These are phyloP conservation scores for Clanis bilineata DNA, from an alignment of 2,888 invertebrate genomes.

Conservation along the genomic window DNA sequence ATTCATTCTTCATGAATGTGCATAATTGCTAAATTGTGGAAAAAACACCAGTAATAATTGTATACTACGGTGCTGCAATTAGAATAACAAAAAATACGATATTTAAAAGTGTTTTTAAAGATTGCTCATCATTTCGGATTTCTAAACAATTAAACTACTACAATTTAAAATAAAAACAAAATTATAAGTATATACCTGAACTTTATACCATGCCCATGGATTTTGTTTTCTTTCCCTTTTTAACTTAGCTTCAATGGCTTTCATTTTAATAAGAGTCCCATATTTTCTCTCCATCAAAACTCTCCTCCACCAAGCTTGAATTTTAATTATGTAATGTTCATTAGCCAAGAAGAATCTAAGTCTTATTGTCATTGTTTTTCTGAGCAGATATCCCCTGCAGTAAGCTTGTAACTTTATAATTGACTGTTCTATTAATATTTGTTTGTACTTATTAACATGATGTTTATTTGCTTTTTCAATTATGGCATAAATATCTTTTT, in stretches of 20 bases:
- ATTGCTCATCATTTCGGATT: too few species aligned
- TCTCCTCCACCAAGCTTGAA: constrained; percentile 86
- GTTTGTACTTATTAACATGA: constrained; percentile 66
- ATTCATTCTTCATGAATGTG: too few species aligned
- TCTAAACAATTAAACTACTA: too few species aligned
- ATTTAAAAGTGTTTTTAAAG: too few species aligned
- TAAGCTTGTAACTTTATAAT: constrained; percentile 83
- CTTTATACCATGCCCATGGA: constrained; percentile 76
- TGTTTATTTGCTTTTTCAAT: constrained; percentile 73
- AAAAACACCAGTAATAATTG: too few species aligned
- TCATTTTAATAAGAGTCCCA: constrained; percentile 67
- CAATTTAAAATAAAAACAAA: too few species aligned
- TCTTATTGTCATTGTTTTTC: constrained; percentile 68
- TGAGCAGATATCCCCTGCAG: constrained; percentile 82
- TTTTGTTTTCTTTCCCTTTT: constrained; percentile 63
- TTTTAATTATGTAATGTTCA: constrained; percentile 64
- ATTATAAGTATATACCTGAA: constrained; percentile 60
- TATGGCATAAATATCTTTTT: constrained; percentile 64
- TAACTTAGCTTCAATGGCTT: constrained; percentile 61
- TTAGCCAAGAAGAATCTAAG: constrained; percentile 67
- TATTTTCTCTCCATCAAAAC: constrained; percentile 69
- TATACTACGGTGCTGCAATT: too few species aligned
- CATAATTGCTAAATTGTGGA: too few species aligned
- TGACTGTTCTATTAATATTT: constrained; percentile 61
- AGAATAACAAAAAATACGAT: too few species aligned